A percentile compares a stretch with the other conserved stretches of the same genome.
Conservation (phyloP, 2,113 vertebrate genomes). For the Grammomys surdaster region DNA sequence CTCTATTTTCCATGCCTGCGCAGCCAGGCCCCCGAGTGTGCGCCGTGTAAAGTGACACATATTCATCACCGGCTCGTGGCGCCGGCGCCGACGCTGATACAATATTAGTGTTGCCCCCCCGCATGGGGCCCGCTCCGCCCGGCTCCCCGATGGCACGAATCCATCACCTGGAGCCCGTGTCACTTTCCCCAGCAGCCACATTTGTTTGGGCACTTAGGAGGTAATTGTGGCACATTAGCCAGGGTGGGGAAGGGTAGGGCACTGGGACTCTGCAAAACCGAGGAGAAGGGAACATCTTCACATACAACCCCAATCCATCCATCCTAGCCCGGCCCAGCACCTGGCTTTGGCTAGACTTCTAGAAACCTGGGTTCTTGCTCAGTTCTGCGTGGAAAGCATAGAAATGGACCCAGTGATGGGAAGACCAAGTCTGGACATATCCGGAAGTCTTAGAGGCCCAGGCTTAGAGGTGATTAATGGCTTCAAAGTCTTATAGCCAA, state of each 20-base stretch:
- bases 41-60: constrained; percentile 93
- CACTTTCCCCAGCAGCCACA: constrained; percentile 96
- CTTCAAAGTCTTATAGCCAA: not conserved
- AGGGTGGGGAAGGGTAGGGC: constrained; percentile 81
- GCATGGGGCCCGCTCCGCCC: constrained; percentile 82
- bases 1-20: constrained; percentile 97
- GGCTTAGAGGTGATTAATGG: not conserved
- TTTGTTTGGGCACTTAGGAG: constrained; percentile 99
- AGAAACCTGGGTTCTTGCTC: not conserved
- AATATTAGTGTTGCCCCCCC: constrained; percentile 97
- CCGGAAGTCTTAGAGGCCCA: not conserved
- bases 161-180: constrained; percentile 99
- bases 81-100: constrained; percentile 90
- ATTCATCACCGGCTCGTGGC: constrained; percentile 92
- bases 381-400: not conserved
- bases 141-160: constrained; percentile 97
- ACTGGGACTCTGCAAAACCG: constrained; percentile 35
- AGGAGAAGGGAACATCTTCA: constrained; percentile 22
- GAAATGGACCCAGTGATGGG: not conserved
- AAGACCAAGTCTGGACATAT: not conserved
- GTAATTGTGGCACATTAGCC: constrained; percentile 99
- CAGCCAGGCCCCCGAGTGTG: constrained; percentile 93
- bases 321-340: not conserved
- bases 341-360: not conserved
- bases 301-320: not conserved